phyloP scores from a whole-genome alignment of 2,797 vertebrate genomes.

The Mycteria americana region DNA sequence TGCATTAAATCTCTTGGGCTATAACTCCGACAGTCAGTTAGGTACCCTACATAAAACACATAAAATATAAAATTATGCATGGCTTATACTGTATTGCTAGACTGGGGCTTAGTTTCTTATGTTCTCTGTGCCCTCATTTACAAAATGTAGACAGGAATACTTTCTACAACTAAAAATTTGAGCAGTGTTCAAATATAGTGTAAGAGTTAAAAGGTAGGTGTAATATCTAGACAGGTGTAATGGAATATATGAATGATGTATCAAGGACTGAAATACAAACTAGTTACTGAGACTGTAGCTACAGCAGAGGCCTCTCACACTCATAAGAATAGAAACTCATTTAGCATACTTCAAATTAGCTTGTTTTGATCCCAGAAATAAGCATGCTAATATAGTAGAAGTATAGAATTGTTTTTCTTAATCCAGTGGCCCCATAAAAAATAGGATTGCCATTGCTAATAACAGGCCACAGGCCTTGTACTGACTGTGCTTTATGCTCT shows the following conservation, averaged over 20 bases:
- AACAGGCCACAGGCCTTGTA: neutral
- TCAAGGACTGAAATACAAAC: neutral
- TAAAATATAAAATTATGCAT: neutral
- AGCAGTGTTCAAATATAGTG: neutral
- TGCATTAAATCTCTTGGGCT: neutral
- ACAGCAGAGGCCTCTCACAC: neutral
- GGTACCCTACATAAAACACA: neutral
- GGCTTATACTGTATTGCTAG: neutral
- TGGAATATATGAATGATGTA: neutral
- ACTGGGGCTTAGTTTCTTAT: neutral
- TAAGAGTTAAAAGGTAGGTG: neutral
- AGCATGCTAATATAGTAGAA: neutral
- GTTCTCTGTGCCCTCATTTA: neutral
- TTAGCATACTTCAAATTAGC: neutral
- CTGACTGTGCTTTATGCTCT: neutral
- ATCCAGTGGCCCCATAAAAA: neutral
- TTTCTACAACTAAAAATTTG: neutral
- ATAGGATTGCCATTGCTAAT: neutral
- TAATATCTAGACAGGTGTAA: neutral
- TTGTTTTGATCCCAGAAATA: neutral
- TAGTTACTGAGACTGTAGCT: neutral
- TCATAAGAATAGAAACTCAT: neutral
- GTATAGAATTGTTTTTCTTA: neutral
- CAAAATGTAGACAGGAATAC: neutral
- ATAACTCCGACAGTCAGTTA: neutral